These are phyloP conservation scores for Lasioglossum malachurum DNA, from an alignment of 2,888 invertebrate species.

Conservation along the genomic window DNA sequence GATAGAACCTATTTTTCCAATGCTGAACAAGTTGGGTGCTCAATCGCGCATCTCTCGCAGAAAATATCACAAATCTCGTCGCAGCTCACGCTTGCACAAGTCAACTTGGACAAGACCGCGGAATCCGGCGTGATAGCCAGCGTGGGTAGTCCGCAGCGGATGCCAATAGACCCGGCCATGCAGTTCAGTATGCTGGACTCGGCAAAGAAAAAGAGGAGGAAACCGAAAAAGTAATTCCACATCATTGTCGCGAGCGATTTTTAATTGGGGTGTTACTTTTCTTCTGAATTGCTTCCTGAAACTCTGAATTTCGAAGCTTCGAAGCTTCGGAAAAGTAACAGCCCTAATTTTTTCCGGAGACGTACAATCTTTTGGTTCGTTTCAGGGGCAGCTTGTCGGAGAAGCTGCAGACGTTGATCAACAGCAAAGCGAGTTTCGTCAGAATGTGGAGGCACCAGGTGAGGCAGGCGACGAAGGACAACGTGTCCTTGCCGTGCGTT, in stretches of 20 bases:
- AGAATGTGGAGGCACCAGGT: constrained; percentile 79
- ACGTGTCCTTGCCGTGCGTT: constrained; percentile 61
- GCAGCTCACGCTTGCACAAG: constrained; percentile 13
- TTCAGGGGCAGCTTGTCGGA: constrained; percentile 76
- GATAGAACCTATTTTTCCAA: constrained; percentile 51
- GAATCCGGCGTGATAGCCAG: constrained; percentile 48
- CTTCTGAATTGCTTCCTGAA: no score
- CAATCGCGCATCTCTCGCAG: not conserved
- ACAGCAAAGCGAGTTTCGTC: constrained; percentile 71
- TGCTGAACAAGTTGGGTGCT: constrained; percentile 1
- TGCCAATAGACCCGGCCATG: not conserved
- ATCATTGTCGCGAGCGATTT: not conserved
- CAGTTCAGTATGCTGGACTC: constrained; percentile 56
- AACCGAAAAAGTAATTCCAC: constrained; percentile 69
- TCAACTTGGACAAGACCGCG: not conserved
- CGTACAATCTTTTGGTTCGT: constrained; percentile 27
- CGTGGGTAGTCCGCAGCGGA: constrained; percentile 53
- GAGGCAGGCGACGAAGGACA: constrained; percentile 61
- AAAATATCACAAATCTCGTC: constrained; percentile 69
- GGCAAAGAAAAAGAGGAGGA: constrained; percentile 64
- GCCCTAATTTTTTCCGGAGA: not conserved
- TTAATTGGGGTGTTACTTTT: not conserved
- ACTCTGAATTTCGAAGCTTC: no score
- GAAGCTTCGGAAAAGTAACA: no score
- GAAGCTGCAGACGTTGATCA: constrained; percentile 71